Conservation (phyloP, 2,888 invertebrate species). For the Helleia helle region DNA sequence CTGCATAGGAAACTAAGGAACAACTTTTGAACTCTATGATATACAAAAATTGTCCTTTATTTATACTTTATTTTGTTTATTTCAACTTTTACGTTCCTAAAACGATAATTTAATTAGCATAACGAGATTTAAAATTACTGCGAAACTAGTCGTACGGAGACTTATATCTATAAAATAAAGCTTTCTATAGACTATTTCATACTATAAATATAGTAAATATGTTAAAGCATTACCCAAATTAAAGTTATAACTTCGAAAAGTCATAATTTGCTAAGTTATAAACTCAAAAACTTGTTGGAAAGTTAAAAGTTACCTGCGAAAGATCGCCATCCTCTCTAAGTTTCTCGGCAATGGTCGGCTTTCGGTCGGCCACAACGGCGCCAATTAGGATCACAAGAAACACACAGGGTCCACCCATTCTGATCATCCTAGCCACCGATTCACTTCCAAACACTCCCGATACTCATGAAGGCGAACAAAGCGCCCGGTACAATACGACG, state of each 20-base stretch:
- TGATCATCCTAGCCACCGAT: conserved; percentile 21
- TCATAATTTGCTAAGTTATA: not conserved
- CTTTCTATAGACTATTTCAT: not conserved
- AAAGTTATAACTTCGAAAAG: not conserved
- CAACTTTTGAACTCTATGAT: too few relatives aligned
- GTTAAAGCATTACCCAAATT: not conserved
- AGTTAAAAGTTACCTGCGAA: conserved; percentile 76
- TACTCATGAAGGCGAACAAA: conserved; percentile 32
- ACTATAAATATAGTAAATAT: not conserved
- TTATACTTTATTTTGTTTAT: too few relatives aligned
- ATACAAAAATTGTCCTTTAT: too few relatives aligned
- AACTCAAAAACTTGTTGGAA: too few relatives aligned
- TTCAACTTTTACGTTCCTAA: too few relatives aligned
- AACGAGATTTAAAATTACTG: not conserved
- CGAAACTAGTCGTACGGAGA: not conserved
- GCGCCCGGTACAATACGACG: conserved; percentile 39
- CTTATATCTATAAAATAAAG: not conserved
- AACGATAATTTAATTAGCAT: conserved; percentile 1
- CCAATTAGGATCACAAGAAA: conserved; percentile 52
- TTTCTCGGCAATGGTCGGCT: conserved; percentile 76
- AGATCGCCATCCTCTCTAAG: conserved; percentile 77
- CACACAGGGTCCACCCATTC: conserved; percentile 52
- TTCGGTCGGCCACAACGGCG: conserved; percentile 44
- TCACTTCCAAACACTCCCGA: conserved; percentile 45
- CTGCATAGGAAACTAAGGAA: too few relatives aligned